Evolutionary conservation across 2,888 invertebrate genomes (phyloP).

Genomic region (Cephalotes varians): DNA sequence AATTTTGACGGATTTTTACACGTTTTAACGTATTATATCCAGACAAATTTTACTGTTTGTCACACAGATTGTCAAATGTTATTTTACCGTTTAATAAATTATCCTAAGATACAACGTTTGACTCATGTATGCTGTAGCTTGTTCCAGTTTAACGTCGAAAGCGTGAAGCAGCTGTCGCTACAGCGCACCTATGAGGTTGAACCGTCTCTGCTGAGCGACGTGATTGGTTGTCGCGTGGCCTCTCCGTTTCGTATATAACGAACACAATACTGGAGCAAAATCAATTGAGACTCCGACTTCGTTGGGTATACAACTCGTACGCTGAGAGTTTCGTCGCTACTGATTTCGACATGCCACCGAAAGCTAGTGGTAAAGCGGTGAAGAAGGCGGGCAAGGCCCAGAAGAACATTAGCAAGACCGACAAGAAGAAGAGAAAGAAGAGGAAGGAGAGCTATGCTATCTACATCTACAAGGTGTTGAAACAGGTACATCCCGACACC

Average conservation of each 20-base stretch:
- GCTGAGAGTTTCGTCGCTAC: not conserved
- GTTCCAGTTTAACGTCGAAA: not conserved
- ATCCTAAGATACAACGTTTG: not conserved
- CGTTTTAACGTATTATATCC: not conserved
- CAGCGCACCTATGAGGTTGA: not conserved
- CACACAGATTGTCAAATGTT: not conserved
- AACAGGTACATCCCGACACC: constrained; percentile 88
- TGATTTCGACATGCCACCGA: constrained; percentile 49
- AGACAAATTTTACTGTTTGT: not conserved
- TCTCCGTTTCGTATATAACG: not conserved
- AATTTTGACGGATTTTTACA: not conserved
- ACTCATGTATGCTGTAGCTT: not conserved
- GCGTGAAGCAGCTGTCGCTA: constrained; percentile 4
- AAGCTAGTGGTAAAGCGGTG: constrained; percentile 84
- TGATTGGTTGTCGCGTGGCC: not conserved
- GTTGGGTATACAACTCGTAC: not conserved
- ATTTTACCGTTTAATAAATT: constrained; percentile 4
- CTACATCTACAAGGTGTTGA: constrained; percentile 89
- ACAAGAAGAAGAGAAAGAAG: constrained; percentile 87
- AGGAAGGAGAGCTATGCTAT: constrained; percentile 88
- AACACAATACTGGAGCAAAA: not conserved
- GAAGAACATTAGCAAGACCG: constrained; percentile 74
- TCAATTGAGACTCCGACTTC: constrained; percentile 8
- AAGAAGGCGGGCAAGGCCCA: constrained; percentile 86
- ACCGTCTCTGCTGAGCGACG: not conserved